Conservation (phyloP, 2,888 invertebrate species). For the Metalampra italica region DNA sequence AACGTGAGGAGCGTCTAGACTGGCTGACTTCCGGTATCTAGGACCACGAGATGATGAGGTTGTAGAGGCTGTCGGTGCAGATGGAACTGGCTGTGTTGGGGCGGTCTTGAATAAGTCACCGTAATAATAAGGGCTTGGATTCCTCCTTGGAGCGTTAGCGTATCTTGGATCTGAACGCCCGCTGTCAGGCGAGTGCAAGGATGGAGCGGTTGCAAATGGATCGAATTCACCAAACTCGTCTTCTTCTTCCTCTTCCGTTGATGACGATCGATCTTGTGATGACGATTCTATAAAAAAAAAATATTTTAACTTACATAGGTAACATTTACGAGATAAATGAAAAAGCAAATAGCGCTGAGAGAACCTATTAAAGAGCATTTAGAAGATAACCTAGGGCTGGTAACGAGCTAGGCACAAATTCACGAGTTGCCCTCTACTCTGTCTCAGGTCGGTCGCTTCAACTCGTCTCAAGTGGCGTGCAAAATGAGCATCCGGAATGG, state of each 20-base stretch:
- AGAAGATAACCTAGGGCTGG: constrained; percentile 32
- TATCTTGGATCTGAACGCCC: constrained; percentile 77
- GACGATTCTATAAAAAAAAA: constrained; percentile 60
- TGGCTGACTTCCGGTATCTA: constrained; percentile 84
- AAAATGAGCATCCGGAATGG: constrained; percentile 44
- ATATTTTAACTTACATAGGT: neutral
- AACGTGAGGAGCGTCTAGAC: constrained; percentile 85
- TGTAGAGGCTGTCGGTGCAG: constrained; percentile 64
- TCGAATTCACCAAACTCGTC: constrained; percentile 77
- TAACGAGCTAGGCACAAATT: constrained; percentile 45
- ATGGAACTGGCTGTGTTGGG: constrained; percentile 67
- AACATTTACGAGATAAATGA: neutral
- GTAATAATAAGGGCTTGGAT: constrained; percentile 91
- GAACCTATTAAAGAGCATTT: constrained; percentile 19
- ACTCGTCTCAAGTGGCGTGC: constrained; percentile 51
- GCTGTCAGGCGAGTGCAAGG: constrained; percentile 84
- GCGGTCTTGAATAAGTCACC: constrained; percentile 83
- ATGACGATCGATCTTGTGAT: constrained; percentile 62
- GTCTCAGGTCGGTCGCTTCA: constrained; percentile 45
- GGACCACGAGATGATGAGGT: constrained; percentile 72
- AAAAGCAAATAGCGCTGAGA: neutral
- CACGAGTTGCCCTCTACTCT: constrained; percentile 30
- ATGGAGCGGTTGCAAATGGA: constrained; percentile 73
- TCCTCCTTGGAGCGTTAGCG: constrained; percentile 80
- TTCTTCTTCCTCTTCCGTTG: constrained; percentile 78